Evolutionary conservation across 1,140 invertebrate species (phyloP), one percentile per base, ranked within the genome.

Genomic region (Drosophila navojoa): DNA sequence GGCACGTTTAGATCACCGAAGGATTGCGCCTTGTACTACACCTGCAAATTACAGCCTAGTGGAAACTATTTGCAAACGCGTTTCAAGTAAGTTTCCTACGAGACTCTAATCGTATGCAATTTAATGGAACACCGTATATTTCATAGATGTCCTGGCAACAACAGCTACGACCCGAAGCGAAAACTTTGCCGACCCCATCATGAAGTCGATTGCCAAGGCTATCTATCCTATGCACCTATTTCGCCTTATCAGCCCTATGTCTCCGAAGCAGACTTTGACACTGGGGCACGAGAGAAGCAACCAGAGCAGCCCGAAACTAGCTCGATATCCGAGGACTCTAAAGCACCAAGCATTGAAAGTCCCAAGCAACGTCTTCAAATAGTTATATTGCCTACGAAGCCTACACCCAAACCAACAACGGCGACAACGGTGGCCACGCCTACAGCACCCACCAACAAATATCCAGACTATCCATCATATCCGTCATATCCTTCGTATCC

Each of bases 11-110:
- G 90, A 22, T 91, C 90, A 15, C 77, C 90, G n/a, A 86, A 72
- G 10, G 91, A 92, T 74, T 92, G 91, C 54, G 81, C 84, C 13
- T 29, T 92, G 4, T 92, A 92, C 71, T 93, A 92, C 58, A 90
- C 79, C n/a, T 93, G 92, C 63, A 85, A 81, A 38, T 67, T 77
- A 55, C 85, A 84, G 63, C 15, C 45, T 1, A 84, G 53, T 60
- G 81, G 87, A 11, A 76, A 79, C 35, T 92, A 91, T 55, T 61
- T 91, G 68, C 92, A 92, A 25, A 90, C 84, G 5, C 84, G 92
- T 29, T 91, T 81, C 55, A 92, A 81, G 72, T 92, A 52, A 74
- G 75, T 80, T 11, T 3, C 6, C 7, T 10, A 29, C 2, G 2
- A 9, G 38, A 9, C 11, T 11, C 9, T 2, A 27, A 15, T 25